Percentiles rank a stretch among this genome's conserved stretches.
These are phyloP conservation scores for Umimayanthus chanpuru DNA, from an alignment of 92 coral and sea anemone genomes.

Conservation along the genomic window DNA sequence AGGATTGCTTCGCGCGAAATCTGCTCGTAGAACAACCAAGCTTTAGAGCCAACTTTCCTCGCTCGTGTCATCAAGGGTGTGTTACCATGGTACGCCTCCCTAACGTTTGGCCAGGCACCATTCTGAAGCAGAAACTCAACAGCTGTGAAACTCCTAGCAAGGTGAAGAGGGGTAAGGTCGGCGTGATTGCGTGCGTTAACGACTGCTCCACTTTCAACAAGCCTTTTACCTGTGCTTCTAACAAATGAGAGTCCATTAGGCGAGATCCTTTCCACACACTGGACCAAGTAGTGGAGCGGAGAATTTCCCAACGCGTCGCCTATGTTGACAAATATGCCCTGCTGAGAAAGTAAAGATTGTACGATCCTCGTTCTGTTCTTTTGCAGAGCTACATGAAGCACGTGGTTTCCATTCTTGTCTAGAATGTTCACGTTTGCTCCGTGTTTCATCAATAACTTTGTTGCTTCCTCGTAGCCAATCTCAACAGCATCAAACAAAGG, in stretches of 20 bases:
- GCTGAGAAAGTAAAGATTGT: neutral
- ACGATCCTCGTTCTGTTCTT: neutral
- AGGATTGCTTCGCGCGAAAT: neutral
- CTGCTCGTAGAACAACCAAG: constrained; percentile 10
- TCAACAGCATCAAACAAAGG: constrained; percentile 51
- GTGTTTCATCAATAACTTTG: constrained; percentile 12
- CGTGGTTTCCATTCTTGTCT: constrained; percentile 25
- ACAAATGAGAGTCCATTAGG: constrained; percentile 5
- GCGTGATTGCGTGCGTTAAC: constrained; percentile 24
- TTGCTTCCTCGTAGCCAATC: constrained; percentile 14
- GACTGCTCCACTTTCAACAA: constrained; percentile 42
- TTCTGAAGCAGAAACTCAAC: constrained; percentile 33
- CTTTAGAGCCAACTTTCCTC: neutral
- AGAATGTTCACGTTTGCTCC: constrained; percentile 29
- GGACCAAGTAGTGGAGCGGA: constrained; percentile 19
- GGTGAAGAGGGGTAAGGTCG: constrained; percentile 36
- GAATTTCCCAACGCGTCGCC: constrained; percentile 7
- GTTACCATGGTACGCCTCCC: neutral
- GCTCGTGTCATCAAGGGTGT: constrained; percentile 22
- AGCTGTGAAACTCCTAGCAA: constrained; percentile 11
- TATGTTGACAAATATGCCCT: constrained; percentile 27
- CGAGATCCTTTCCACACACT: constrained; percentile 5
- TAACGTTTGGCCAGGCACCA: constrained; percentile 42
- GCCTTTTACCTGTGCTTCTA: constrained; percentile 20
- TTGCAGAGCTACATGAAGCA: constrained; percentile 30